phyloP scores from a whole-genome alignment of 2,113 vertebrate genomes.

The Polypterus senegalus region DNA sequence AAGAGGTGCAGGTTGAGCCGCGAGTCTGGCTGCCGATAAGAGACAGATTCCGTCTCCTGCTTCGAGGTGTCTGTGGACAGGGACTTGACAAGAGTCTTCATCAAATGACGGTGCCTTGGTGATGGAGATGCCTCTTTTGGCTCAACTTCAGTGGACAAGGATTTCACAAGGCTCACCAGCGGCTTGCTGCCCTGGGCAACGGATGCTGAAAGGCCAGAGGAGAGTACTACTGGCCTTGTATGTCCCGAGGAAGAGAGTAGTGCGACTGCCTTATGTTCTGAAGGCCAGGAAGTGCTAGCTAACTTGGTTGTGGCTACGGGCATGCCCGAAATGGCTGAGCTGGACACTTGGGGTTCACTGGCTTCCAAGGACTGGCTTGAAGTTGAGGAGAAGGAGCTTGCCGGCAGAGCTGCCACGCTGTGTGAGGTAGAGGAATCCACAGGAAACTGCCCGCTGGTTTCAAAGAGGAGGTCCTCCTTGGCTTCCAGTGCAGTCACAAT shows the following conservation, averaged over 20 bases:
- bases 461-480: constrained; percentile 72
- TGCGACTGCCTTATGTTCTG: constrained; percentile 46
- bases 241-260: constrained; percentile 63
- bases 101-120: constrained; percentile 73
- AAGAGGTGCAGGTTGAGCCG: constrained; percentile 90
- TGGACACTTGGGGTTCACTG: constrained; percentile 34
- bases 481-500: constrained; percentile 75
- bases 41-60: constrained; percentile 60
- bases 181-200: constrained; percentile 61
- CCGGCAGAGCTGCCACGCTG: constrained; percentile 33
- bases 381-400: constrained; percentile 27
- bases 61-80: constrained; percentile 83
- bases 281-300: constrained; percentile 38
- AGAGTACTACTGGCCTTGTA: constrained; percentile 52
- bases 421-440: constrained; percentile 36
- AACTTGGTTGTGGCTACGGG: constrained; percentile 26
- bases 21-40: constrained; percentile 62
- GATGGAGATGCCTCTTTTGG: constrained; percentile 64
- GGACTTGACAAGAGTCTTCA: constrained; percentile 95
- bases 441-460: constrained; percentile 38
- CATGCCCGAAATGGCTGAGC: constrained; percentile 50
- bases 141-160: constrained; percentile 83
- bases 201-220: constrained; percentile 40
- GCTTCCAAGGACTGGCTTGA: constrained; percentile 27
- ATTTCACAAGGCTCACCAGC: constrained; percentile 82